These are phyloP conservation scores for Gymnothorax reevesii DNA, from an alignment of 2,797 vertebrate species.

Conservation along the genomic window DNA sequence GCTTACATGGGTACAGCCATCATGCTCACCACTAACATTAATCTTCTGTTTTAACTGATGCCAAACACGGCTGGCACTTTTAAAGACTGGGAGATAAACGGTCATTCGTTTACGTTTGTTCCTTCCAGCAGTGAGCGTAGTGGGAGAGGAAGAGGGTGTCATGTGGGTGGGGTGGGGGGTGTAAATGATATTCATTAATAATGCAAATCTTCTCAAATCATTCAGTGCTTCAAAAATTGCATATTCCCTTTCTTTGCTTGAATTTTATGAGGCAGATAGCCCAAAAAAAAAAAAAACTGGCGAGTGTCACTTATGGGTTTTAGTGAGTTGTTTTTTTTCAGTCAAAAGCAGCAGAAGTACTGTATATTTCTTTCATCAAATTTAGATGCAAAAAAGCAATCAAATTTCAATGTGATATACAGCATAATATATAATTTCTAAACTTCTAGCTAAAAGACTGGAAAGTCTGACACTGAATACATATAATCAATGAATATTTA, in stretches of 20 bases:
- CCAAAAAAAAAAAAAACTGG: no score
- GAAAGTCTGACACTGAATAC: background rate
- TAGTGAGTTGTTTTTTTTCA: no score
- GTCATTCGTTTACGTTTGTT: background rate
- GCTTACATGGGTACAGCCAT: background rate
- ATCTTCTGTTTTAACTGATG: background rate
- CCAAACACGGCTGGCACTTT: background rate
- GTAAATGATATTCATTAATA: background rate
- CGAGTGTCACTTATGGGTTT: no score
- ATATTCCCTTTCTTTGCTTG: no score
- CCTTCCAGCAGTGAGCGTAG: background rate
- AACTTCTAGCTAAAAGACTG: background rate
- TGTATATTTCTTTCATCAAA: background rate
- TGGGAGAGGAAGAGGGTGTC: background rate
- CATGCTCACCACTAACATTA: background rate
- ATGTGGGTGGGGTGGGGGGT: background rate
- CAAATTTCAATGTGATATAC: background rate
- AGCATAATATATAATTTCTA: background rate
- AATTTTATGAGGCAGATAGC: no score
- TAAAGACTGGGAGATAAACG: background rate
- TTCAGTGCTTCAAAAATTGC: background rate
- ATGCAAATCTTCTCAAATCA: background rate
- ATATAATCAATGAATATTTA: background rate
- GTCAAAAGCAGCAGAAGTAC: no score
- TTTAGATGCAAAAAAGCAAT: background rate